Evolutionary conservation across 2,113 vertebrate genomes (phyloP), one percentile per base, ranked within the genome.

Genomic region (Archocentrus centrarchus): DNA sequence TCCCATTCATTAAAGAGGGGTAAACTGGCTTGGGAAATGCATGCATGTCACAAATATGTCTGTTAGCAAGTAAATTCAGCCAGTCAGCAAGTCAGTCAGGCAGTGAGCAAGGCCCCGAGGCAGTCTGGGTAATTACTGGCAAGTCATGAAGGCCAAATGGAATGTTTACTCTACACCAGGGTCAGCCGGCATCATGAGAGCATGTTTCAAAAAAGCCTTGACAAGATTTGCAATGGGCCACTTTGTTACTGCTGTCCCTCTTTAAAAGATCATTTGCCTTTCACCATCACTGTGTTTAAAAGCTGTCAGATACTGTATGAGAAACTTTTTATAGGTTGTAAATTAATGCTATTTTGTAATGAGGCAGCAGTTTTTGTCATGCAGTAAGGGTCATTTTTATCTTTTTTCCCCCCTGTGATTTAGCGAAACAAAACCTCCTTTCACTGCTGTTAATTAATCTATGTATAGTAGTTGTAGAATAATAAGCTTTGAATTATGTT

Each of bases 71-170:
- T 90, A 92, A 95, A 94, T 86, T 84, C 84, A 88, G 37, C 82
- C 81, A 80, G 79, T 70, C 59, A 82, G 79, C 63, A 64, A 82
- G 66, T 62, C 68, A 78, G 87, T 32, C 80, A 84, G 85, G 89
- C 85, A 88, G 77, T 18, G 61, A 86, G 92, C 57, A 41, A 81
- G 44, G 90, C 94, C 94, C 92, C 76, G 70, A 92, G 94, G 94
- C 91, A 92, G 77, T 86, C 84, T 94, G 92, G 92, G 91, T 96
- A 95, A 96, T 96, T 95, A 93, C 94, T 92, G 80, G 86, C 90
- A 20, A 94, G 91, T 95, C 94, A 96, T 93, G 92, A 95, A 95
- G 94, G 94, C 90, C 93, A 95, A 92, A 95, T 94, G 91, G 92
- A 95, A 95, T 95, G 94, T 95, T 96, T 96, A 95, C 91, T 86